Evolutionary conservation across 2,888 invertebrate species (phyloP), one percentile per base, ranked within the genome.

Genomic region (Glomeris marginata): DNA sequence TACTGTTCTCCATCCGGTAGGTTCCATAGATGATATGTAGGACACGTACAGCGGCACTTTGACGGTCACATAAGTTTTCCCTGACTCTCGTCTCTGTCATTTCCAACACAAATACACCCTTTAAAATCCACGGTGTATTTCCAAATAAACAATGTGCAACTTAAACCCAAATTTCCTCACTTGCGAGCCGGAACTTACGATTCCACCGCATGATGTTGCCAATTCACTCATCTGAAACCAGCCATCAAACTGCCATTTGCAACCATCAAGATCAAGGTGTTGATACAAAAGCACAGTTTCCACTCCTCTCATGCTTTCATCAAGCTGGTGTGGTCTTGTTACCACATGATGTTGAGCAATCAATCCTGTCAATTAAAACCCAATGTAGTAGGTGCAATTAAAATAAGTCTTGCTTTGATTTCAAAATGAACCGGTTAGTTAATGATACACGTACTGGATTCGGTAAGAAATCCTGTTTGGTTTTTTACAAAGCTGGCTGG

Each of bases 161-260:
- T 20, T 34, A 20, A n/a, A 2, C 36, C 51, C 50, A 18, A 53
- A 54, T 16, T 50, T 49, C 35, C 52, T 48, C 51, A 60, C 61
- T 56, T 61, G 56, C 50, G 65, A 66, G 55, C 67, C 65, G 2
- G 67, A 64, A 10, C 63, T 60, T n/a, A 68, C 62, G 21, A 60
- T 58, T 35, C 68, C 69, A 8, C 67, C 68, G 59, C 69, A 69
- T 2, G 62, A 57, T 53, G 69, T 65, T 21, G 67, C 63, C 46
- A 69, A 58, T 49, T 69, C 66, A 1, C 65, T 60, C 64, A 69
- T 65, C 52, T 65, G 62, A 58, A 64, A 69, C 65, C 64, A 68
- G 21, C 66, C 68, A 54, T 64, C 63, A 56, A 69, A 69, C 34
- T 57, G 62, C 69, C 69, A 69, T 38, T 62, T 55, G 54, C 69